Evolutionary conservation across 1,140 invertebrate species (phyloP), one percentile per base, ranked within the genome.

Genomic region (Colletes gigas): DNA sequence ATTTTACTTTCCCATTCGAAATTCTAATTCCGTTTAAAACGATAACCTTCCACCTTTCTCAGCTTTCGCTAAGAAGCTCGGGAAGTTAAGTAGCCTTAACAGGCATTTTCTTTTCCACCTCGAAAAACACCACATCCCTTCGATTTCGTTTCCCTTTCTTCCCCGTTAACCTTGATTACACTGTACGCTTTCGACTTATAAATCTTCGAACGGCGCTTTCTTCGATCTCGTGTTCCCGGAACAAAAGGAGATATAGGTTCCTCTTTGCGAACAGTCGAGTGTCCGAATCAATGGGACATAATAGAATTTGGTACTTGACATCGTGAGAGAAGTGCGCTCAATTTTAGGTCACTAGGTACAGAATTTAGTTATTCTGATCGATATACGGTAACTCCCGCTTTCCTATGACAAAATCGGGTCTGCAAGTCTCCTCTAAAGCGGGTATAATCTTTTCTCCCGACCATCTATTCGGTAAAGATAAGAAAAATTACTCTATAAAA

Each of bases 1-100:
- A 82, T 82, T 83, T 60, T 74, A 10, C 63, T 50, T 30, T 30
- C 39, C 67, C 55, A 84, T 82, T 79, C 78, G 72, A 87, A 87
- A 84, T 87, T 86, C 78, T 84, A 84, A 87, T 86, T 86, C 71
- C 52, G 55, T 78, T 86, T 71, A 78, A 30, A 83, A 78, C 66
- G 65, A 85, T 69, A 78, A 77, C 73, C 57, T 15, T 30, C n/a
- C 17, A 62, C 55, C 39, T 52, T 30, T 71, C 59, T 54, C 47
- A 62, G 15, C 19, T 12, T 3, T 14, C 14, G 12, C 68, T 65
- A 73, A 71, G 65, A 55, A 54, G 73, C n/a, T 15, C 63, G 21
- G 0, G 21, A 21, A 19, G 17, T 10, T 41, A 65, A 68, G 41
- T 17, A 12, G 47, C 30, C 60, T 73, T 44, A 30, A 17, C 59